A percentile compares a stretch with the other conserved stretches of the same genome.
These are phyloP conservation scores for Stegostoma tigrinum DNA, from an alignment of 2,113 vertebrate species.

Conservation along the genomic window DNA sequence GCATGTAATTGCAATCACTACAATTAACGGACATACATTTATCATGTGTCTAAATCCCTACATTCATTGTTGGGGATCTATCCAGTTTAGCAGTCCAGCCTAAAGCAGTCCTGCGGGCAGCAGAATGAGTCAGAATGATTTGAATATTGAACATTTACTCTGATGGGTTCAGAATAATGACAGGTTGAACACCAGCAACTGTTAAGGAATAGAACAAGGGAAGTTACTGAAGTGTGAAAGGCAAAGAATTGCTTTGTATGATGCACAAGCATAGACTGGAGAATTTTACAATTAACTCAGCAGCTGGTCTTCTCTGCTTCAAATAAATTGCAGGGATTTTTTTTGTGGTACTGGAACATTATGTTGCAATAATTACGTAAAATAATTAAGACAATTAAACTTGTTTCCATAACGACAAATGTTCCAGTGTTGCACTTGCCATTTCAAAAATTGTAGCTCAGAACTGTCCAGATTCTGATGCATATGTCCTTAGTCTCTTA, in stretches of 20 bases:
- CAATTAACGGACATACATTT: neutral
- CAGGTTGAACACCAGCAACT: neutral
- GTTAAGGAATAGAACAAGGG: neutral
- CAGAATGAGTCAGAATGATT: neutral
- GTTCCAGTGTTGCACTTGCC: neutral
- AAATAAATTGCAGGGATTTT: neutral
- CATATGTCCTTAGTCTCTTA: neutral
- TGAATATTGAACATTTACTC: neutral
- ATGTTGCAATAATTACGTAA: conserved; percentile 6
- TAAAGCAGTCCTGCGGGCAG: neutral
- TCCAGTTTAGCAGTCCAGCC: neutral
- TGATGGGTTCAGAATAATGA: neutral
- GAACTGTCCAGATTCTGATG: neutral
- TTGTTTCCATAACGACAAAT: neutral
- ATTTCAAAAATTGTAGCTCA: neutral
- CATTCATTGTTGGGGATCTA: neutral
- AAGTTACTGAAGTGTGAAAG: neutral
- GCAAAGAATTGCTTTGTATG: no score
- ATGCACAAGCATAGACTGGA: neutral
- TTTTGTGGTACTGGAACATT: neutral
- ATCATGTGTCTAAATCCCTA: neutral
- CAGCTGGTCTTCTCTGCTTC: neutral
- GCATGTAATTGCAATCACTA: neutral
- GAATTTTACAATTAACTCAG: neutral
- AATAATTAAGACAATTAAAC: neutral